These are phyloP conservation scores for Ophion obscuratus DNA, from an alignment of 2,888 invertebrate species.

Conservation along the genomic window DNA sequence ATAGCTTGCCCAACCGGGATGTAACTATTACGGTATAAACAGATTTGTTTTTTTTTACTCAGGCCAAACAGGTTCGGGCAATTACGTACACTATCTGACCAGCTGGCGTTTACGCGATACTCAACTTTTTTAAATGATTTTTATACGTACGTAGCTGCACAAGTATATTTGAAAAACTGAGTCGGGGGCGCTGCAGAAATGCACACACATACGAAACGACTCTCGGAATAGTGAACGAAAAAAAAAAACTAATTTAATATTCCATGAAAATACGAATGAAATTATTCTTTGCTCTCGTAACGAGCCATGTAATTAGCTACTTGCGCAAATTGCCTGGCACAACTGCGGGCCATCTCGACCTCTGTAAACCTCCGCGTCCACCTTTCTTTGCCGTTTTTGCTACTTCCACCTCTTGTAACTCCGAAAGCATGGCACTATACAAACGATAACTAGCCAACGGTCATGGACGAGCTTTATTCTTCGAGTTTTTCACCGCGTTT, in stretches of 20 bases:
- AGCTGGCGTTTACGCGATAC: neutral
- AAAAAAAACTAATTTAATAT: conserved; percentile 69
- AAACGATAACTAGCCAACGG: conserved; percentile 42
- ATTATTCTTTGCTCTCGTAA: conserved; percentile 75
- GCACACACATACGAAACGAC: conserved; percentile 17
- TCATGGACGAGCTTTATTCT: conserved; percentile 53
- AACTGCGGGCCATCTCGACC: conserved; percentile 53
- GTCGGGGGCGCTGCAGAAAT: conserved; percentile 19
- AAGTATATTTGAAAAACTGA: conserved; percentile 23
- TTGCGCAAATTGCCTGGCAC: conserved; percentile 74
- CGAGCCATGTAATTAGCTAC: conserved; percentile 77
- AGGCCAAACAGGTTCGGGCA: neutral
- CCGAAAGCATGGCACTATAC: conserved; percentile 19
- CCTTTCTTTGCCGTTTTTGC: conserved; percentile 32
- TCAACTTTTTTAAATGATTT: neutral
- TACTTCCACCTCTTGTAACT: conserved; percentile 25
- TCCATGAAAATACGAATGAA: conserved; percentile 70
- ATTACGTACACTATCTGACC: neutral
- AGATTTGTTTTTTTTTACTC: neutral
- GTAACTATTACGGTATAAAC: no score
- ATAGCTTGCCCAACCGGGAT: no score
- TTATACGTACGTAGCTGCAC: neutral
- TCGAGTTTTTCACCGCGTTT: conserved; percentile 27
- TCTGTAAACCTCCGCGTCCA: conserved; percentile 45
- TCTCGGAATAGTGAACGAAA: conserved; percentile 20